These are phyloP conservation scores for Setophaga petechia DNA, from an alignment of 2,113 vertebrate species.

Conservation along the genomic window DNA sequence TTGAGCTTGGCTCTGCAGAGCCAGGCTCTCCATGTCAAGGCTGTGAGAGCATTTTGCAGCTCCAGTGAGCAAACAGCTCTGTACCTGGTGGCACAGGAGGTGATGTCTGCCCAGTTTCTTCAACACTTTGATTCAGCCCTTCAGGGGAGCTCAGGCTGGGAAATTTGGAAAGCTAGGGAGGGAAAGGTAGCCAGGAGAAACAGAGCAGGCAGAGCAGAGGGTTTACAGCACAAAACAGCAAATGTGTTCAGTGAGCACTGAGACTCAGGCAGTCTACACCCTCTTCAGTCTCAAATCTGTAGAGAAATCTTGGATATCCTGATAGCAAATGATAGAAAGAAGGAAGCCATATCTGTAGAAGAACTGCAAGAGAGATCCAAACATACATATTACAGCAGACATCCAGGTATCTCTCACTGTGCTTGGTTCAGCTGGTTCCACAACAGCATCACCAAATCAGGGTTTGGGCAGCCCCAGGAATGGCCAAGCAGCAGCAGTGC, in stretches of 20 bases:
- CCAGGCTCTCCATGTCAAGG: not conserved
- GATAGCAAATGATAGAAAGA: not conserved
- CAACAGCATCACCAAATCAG: rapidly evolving
- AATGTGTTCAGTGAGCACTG: not conserved
- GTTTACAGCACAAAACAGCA: not conserved
- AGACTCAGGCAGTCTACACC: not conserved
- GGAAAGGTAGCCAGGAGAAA: not conserved
- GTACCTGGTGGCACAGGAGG: not conserved
- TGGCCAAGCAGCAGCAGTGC: not conserved
- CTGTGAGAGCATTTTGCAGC: not conserved
- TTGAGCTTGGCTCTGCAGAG: not conserved
- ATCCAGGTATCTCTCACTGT: not conserved
- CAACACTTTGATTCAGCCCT: not conserved
- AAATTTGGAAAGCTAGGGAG: not conserved
- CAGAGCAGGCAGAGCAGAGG: not conserved
- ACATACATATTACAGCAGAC: not conserved
- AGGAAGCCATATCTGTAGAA: not conserved
- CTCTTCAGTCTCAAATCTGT: not conserved
- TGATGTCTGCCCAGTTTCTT: not conserved
- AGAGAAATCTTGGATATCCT: not conserved
- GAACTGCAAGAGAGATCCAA: not conserved
- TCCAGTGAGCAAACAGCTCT: not conserved
- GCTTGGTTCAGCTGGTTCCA: not conserved
- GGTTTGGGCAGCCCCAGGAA: not conserved
- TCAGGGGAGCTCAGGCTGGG: not conserved